Evolutionary conservation across 2,113 vertebrate genomes (phyloP).

Genomic region (Engraulis encrasicolus): DNA sequence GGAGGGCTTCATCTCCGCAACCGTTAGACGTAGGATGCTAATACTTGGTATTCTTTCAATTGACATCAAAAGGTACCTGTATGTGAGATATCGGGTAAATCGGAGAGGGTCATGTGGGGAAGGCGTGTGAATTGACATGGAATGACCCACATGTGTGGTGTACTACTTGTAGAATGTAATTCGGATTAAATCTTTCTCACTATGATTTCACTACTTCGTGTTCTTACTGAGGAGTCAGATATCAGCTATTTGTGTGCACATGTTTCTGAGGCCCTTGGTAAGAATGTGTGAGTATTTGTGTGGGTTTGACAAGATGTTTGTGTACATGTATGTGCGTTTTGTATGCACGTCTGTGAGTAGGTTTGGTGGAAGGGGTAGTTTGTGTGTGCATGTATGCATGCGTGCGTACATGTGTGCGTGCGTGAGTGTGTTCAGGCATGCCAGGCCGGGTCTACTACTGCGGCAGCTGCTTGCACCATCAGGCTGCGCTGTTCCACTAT

Average conservation of each 20-base stretch:
- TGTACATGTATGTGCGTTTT: background rate
- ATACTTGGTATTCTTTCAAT: too few relatives aligned
- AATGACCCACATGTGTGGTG: too few relatives aligned
- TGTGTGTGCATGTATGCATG: constrained; percentile 17
- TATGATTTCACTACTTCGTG: too few relatives aligned
- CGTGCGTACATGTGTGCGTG: background rate
- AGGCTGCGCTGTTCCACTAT: constrained; percentile 45
- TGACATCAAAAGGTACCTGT: too few relatives aligned
- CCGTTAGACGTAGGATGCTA: too few relatives aligned
- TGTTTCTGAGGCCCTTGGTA: background rate
- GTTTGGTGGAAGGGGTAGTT: background rate
- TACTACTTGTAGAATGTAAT: background rate
- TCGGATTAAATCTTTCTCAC: background rate
- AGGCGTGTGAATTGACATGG: too few relatives aligned
- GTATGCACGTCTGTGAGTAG: background rate
- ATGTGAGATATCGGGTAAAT: too few relatives aligned
- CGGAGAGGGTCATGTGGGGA: too few relatives aligned
- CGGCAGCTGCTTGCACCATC: constrained; percentile 53
- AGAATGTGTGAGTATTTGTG: background rate
- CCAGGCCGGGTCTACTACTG: constrained; percentile 23
- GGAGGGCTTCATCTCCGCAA: too few relatives aligned
- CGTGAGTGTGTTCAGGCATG: constrained; percentile 26
- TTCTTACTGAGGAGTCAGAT: background rate
- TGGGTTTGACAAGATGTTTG: background rate
- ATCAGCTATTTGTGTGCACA: background rate